Percentiles rank a stretch among this genome's conserved stretches.
These are phyloP conservation scores for Sitophilus oryzae DNA, from an alignment of 1,140 invertebrate species.

Conservation along the genomic window DNA sequence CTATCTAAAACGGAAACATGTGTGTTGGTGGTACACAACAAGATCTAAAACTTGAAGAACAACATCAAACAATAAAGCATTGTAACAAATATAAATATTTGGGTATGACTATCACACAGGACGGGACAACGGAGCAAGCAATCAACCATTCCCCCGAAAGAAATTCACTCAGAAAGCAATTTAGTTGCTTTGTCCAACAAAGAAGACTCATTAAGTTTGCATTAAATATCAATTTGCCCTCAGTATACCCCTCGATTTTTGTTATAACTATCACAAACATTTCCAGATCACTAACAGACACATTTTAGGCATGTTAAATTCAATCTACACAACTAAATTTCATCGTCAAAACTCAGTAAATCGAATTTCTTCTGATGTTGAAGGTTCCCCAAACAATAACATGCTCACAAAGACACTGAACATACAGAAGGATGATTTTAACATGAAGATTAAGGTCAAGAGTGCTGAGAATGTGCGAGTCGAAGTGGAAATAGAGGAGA, in stretches of 20 bases:
- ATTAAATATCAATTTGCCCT: neutral
- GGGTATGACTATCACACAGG: too few species aligned
- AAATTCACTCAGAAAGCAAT: constrained; percentile 20
- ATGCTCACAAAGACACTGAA: constrained; percentile 35
- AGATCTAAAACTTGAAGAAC: too few species aligned
- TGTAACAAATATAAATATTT: too few species aligned
- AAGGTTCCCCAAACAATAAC: constrained; percentile 28
- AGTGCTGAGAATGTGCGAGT: constrained; percentile 43
- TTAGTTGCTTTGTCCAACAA: constrained; percentile 32
- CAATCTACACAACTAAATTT: constrained; percentile 15
- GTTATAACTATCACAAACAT: neutral
- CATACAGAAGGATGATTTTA: constrained; percentile 38
- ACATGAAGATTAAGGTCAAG: constrained; percentile 40
- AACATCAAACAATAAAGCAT: too few species aligned
- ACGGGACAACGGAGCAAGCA: too few species aligned
- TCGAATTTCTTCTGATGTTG: constrained; percentile 45
- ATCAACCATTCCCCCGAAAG: constrained; percentile 1
- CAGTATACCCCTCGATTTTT: neutral
- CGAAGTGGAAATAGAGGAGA: constrained; percentile 50
- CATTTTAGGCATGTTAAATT: constrained; percentile 2
- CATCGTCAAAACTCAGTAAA: constrained; percentile 34
- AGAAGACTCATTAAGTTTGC: constrained; percentile 5
- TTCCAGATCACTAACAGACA: neutral
- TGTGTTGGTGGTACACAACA: too few species aligned
- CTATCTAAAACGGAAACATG: too few species aligned